A percentile compares a stretch with the other conserved stretches of the same genome.
phyloP scores from a whole-genome alignment of 2,888 invertebrate species.

The Eugnorisma glareosa region DNA sequence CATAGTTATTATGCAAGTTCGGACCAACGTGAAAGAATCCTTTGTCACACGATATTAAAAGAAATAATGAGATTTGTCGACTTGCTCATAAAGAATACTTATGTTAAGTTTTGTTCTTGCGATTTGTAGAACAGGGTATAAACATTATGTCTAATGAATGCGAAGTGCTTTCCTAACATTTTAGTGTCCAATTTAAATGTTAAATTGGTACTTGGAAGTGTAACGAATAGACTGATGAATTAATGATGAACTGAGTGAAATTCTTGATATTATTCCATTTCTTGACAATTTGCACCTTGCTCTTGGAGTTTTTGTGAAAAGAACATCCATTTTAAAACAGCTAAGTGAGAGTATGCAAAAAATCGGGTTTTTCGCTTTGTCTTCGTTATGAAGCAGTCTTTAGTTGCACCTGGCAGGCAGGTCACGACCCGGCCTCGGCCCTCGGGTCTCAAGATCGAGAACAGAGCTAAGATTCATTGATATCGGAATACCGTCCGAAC shows the following conservation, averaged over 20 bases:
- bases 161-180: conserved; percentile 52
- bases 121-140: conserved; percentile 59
- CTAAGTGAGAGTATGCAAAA: conserved; percentile 14
- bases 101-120: conserved; percentile 55
- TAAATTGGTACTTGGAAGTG: conserved; percentile 50
- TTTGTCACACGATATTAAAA: conserved; percentile 65
- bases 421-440: conserved; percentile 76
- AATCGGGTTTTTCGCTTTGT: conserved; percentile 19
- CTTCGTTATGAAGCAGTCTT: conserved; percentile 61
- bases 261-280: conserved; percentile 31
- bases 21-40: conserved; percentile 56
- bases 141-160: conserved; percentile 56
- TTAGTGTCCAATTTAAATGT: conserved; percentile 57
- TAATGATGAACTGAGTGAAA: conserved; percentile 45
- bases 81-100: conserved; percentile 52
- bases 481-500: conserved; percentile 72
- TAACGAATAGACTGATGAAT: conserved; percentile 47
- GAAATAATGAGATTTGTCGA: conserved; percentile 49
- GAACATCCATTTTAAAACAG: conserved; percentile 20
- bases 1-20: conserved; percentile 64
- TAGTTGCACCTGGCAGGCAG: conserved; percentile 76
- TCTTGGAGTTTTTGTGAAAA: background rate
- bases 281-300: background rate
- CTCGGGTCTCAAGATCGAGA: conserved; percentile 71
- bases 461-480: conserved; percentile 74